Conservation (phyloP, 2,113 vertebrate species). For the Ivindomyrus marchei region DNA sequence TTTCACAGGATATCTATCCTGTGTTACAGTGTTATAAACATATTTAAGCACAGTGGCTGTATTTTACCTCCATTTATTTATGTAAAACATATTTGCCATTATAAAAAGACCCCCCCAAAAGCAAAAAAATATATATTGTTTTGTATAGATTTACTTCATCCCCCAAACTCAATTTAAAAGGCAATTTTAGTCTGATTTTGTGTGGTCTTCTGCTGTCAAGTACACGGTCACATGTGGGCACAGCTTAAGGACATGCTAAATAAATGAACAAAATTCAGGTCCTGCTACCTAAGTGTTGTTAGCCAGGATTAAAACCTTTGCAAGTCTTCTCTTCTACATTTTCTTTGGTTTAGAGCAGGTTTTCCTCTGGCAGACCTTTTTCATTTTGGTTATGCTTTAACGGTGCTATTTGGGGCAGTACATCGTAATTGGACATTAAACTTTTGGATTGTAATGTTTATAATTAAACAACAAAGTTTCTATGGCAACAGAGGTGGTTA, state of each 20-base stretch:
- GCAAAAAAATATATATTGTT: neutral
- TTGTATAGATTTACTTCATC: neutral
- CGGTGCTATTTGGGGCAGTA: conserved; percentile 11
- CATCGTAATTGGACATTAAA: conserved; percentile 26
- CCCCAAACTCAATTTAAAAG: neutral
- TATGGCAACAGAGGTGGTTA: conserved; percentile 27
- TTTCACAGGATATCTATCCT: neutral
- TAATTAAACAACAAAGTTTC: conserved; percentile 29
- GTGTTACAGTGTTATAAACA: neutral
- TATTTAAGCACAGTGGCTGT: neutral
- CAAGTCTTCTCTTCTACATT: conserved; percentile 17
- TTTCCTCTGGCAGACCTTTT: conserved; percentile 19
- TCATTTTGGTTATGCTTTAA: conserved; percentile 15
- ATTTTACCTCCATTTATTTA: neutral
- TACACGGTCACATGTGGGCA: neutral
- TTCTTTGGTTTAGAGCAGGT: conserved; percentile 15
- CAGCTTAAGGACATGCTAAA: neutral
- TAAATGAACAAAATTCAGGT: neutral
- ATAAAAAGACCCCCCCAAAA: neutral
- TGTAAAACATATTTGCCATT: neutral
- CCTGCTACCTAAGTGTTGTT: neutral
- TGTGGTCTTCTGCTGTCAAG: neutral
- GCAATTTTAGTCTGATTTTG: neutral
- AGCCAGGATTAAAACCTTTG: neutral
- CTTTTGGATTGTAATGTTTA: conserved; percentile 26